phyloP scores from a whole-genome alignment of 2,113 vertebrate species.

The Sorex fumeus region DNA sequence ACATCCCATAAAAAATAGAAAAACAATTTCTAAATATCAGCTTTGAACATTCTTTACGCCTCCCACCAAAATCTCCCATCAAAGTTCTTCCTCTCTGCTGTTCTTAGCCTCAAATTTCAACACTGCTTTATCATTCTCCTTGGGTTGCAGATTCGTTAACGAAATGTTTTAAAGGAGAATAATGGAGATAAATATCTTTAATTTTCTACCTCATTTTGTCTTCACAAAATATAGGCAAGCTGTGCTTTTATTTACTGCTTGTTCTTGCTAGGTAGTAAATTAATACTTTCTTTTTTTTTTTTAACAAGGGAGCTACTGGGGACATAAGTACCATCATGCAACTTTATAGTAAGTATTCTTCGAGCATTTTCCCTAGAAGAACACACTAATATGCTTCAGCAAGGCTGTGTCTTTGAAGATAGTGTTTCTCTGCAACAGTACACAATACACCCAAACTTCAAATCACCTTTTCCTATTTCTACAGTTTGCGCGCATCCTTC shows the following conservation, averaged over 20 bases:
- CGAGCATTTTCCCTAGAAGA: not conserved
- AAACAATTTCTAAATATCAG: conserved; percentile 25
- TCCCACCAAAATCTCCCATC: conserved; percentile 1
- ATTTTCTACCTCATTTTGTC: conserved; percentile 86
- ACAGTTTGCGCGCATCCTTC: not conserved
- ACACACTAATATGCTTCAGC: not conserved
- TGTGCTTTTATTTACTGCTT: conserved; percentile 73
- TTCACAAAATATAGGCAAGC: conserved; percentile 74
- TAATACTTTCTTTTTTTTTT: conserved; percentile 64
- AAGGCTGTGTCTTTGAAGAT: not conserved
- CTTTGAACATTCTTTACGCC: not conserved
- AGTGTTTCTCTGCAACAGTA: conserved; percentile 9
- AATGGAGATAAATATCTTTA: conserved; percentile 88
- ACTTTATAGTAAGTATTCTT: conserved; percentile 20
- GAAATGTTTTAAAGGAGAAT: conserved; percentile 81
- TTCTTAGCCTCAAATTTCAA: conserved; percentile 63
- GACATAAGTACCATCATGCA: conserved; percentile 22
- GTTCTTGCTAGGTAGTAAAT: conserved; percentile 66
- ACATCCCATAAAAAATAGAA: conserved; percentile 2
- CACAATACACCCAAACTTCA: not conserved
- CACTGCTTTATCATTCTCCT: conserved; percentile 76
- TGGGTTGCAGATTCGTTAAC: conserved; percentile 78
- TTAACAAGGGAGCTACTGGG: conserved; percentile 57
- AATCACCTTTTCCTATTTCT: rapidly evolving
- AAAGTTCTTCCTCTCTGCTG: conserved; percentile 5